Conservation (phyloP, 2,113 vertebrate species). For the Eonycteris spelaea region DNA sequence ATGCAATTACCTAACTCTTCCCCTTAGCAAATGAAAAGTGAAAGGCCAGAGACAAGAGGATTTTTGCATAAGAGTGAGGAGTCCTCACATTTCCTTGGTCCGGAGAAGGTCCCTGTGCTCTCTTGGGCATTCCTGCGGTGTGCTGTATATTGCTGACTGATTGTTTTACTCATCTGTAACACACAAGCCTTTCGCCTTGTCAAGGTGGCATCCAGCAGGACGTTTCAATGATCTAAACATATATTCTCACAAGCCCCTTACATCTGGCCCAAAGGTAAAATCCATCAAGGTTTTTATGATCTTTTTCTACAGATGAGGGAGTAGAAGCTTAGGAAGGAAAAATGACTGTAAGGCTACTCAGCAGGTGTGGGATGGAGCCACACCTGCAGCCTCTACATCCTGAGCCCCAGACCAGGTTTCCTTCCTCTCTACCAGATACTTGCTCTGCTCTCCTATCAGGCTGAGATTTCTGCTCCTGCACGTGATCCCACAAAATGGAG, state of each 20-base stretch:
- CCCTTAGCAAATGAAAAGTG: background rate
- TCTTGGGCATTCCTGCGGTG: background rate
- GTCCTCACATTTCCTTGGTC: background rate
- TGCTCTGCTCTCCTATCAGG: background rate
- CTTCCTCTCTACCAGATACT: background rate
- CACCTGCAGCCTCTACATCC: background rate
- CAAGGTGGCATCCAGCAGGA: background rate
- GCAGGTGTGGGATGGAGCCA: background rate
- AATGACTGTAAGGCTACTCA: background rate
- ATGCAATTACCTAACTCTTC: too few species aligned
- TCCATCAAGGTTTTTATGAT: background rate
- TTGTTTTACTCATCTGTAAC: background rate
- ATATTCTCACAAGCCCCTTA: background rate
- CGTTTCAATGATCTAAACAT: background rate
- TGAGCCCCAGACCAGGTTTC: background rate
- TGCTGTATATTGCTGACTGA: background rate
- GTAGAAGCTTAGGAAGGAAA: background rate
- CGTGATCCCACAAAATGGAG: background rate
- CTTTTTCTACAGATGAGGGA: background rate
- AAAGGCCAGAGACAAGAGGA: background rate
- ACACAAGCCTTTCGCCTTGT: background rate
- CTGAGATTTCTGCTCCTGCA: background rate
- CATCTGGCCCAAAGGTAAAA: slow-evolving; percentile 4
- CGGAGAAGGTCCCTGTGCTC: background rate
- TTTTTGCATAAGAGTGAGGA: background rate